Base-by-base conservation (phyloP, 2,113 vertebrate species). In the Egretta garzetta region DNA sequence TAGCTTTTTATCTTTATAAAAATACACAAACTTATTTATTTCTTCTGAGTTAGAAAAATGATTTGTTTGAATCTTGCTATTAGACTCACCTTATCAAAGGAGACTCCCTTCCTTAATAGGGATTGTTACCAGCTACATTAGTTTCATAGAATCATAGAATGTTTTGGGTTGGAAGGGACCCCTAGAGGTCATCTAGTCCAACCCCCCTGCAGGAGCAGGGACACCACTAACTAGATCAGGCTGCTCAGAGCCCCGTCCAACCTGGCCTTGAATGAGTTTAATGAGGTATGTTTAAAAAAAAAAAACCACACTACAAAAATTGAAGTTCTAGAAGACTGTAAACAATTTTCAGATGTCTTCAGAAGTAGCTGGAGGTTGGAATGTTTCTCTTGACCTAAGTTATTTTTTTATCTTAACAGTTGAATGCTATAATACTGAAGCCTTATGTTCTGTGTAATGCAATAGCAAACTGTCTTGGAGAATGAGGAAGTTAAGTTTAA, bases 261-360 rank as follows among this genome's bases (percentile, higher is more conserved):
- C n/a, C n/a, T n/a, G n/a, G n/a, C n/a, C n/a, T n/a, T n/a, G n/a
- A n/a, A n/a, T n/a, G n/a, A n/a, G n/a, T 35, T 82, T 23, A 64
- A 43, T 20, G 14, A 58, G 3, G 8, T 56, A 30, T 24, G 4
- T 43, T 88, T 20, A 13, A 58, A 62, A 43, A 9, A 62, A 43
- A 9, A 53, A 62, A 14, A 12, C 16, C 2, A 47, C 47, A 47
- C 22, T 50, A 6, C 1, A 30, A 47, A 56, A 49, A 5, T 0
- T 17, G 14, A 14, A 28, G 8, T 43, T 70, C 5, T 1, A 24
- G 7, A 33, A 56, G 23, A 15, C 4, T 2, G 41, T 49, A n/a
- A 93, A 24, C 6, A 9, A 5, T 58, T 92, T 58, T 41, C 18
- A 56, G 45, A 52, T 3, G 8, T 8, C 82, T 68, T 16, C 10